Conservation (phyloP, 2,113 vertebrate species). For the Vulpes vulpes region DNA sequence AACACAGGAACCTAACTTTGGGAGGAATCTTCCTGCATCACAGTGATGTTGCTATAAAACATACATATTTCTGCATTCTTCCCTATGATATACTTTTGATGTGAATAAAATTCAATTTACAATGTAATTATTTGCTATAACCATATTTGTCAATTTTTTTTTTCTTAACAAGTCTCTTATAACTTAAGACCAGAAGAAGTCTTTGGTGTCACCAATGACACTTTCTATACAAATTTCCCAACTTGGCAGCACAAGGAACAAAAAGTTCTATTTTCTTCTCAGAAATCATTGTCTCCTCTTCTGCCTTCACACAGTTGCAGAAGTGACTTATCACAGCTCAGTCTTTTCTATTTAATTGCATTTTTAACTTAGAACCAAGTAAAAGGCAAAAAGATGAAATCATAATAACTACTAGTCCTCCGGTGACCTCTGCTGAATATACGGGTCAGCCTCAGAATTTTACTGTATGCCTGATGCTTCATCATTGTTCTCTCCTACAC, state of each 20-base stretch:
- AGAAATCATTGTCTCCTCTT: not conserved
- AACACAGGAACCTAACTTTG: not conserved
- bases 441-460: not conserved
- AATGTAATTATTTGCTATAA: not conserved
- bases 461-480: rapidly evolving
- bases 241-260: not conserved
- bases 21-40: not conserved
- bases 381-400: not conserved
- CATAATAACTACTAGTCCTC: not conserved
- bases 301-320: not conserved
- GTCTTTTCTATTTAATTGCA: not conserved
- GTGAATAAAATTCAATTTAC: not conserved
- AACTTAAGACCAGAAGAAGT: not conserved
- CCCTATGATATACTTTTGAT: not conserved
- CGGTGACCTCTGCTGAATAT: not conserved
- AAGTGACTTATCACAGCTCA: not conserved
- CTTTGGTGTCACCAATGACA: not conserved
- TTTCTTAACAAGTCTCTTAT: not conserved
- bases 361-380: not conserved
- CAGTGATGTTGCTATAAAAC: not conserved
- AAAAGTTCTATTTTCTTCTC: not conserved
- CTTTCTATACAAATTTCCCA: not conserved
- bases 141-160: not conserved
- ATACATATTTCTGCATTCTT: not conserved
- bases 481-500: not conserved